phyloP scores from a whole-genome alignment of 2,797 vertebrate genomes.

The Muscicapa striata region DNA sequence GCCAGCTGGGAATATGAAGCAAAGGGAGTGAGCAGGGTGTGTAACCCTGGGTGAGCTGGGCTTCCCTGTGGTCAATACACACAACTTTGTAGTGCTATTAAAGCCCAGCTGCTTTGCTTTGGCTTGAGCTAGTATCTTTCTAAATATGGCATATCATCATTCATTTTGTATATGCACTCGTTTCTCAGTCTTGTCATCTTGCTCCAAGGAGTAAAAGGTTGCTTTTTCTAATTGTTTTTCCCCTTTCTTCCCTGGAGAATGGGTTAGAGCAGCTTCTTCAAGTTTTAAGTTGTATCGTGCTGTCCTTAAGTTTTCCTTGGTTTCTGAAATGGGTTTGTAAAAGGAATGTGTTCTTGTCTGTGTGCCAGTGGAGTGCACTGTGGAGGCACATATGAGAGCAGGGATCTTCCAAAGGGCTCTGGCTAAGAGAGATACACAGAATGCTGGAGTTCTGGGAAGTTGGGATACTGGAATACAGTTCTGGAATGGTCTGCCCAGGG shows the following conservation, averaged over 20 bases:
- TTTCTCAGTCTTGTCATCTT: background rate
- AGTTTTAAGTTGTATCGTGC: background rate
- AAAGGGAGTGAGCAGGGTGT: background rate
- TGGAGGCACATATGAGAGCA: slow-evolving; percentile 2
- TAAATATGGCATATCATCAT: background rate
- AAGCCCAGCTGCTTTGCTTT: background rate
- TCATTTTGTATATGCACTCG: background rate
- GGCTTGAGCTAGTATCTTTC: background rate
- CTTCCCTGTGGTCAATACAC: background rate
- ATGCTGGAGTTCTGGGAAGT: too few relatives aligned
- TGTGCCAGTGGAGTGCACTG: slow-evolving; percentile 50
- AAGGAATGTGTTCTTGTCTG: background rate
- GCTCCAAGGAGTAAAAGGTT: background rate
- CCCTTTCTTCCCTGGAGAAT: background rate
- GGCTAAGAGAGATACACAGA: background rate
- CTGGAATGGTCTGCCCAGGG: too few relatives aligned
- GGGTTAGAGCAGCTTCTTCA: background rate
- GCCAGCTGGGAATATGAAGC: background rate
- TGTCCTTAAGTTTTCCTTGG: background rate
- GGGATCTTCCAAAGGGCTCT: background rate
- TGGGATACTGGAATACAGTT: too few relatives aligned
- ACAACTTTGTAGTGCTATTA: fast-evolving
- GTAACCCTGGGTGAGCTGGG: fast-evolving
- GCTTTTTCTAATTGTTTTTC: background rate
- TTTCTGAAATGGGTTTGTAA: background rate